Conservation (phyloP, 2,797 vertebrate genomes). For the Melanotaenia boesemani region DNA sequence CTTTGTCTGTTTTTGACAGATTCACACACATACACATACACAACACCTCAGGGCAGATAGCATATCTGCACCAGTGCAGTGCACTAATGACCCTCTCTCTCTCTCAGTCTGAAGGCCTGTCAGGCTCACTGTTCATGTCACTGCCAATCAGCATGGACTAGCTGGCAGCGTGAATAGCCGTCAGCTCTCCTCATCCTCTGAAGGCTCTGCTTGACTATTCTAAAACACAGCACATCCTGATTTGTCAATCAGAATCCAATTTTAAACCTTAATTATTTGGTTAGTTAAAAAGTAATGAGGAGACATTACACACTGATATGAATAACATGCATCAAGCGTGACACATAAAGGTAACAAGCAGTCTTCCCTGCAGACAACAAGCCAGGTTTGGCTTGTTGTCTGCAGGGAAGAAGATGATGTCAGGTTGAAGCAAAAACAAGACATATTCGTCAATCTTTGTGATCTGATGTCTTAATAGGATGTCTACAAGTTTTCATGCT, state of each 20-base stretch:
- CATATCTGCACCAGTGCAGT: constrained; percentile 39
- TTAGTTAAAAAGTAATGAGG: constrained; percentile 59
- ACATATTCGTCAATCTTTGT: constrained; percentile 8
- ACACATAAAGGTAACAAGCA: constrained; percentile 21
- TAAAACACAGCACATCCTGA: constrained; percentile 12
- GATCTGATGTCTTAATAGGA: constrained; percentile 31
- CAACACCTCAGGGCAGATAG: constrained; percentile 45
- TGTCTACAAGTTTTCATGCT: constrained; percentile 13
- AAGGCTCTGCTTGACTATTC: constrained; percentile 21
- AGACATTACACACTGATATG: constrained; percentile 31
- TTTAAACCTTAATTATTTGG: constrained; percentile 63
- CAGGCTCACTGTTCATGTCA: constrained; percentile 42
- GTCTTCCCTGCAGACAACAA: not conserved
- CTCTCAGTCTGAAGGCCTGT: constrained; percentile 49
- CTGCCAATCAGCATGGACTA: constrained; percentile 58
- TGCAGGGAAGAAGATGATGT: constrained; percentile 10
- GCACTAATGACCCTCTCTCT: constrained; percentile 58
- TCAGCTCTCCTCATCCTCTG: constrained; percentile 33
- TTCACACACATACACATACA: constrained; percentile 29
- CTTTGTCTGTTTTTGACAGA: constrained; percentile 3
- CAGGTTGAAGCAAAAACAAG: constrained; percentile 30
- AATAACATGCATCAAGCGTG: constrained; percentile 38
- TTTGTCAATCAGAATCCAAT: constrained; percentile 70
- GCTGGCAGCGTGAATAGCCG: constrained; percentile 6
- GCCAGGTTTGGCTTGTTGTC: constrained; percentile 39